Evolutionary conservation across 2,888 invertebrate genomes (phyloP), one percentile per base, ranked within the genome.

Genomic region (Microctonus aethiopoides): DNA sequence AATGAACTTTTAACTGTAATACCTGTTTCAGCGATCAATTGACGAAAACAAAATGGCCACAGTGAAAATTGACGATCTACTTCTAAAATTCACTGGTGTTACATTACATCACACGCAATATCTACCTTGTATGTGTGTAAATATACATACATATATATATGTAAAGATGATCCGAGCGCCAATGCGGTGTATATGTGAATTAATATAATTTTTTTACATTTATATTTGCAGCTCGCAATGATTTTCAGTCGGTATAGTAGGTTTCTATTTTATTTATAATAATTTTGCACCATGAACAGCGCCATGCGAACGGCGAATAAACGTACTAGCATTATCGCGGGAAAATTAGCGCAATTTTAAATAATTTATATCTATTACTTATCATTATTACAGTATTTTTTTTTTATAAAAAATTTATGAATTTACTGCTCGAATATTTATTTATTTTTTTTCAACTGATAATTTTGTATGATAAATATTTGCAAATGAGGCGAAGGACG

Each of bases 21-120:
- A 85, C 85, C 86, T 85, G 83, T 77, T 80, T 84, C 79, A 78
- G 82, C 78, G 81, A 78, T 79, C 76, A 73, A 80, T 80, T 72
- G 46, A 46, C 16, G 82, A 81, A 82, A 84, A 84, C 85, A 86
- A 86, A 84, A 86, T 86, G 85, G 86, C 84, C 77, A 84, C 84
- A 82, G 77, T 75, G 71, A 66, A 73, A 78, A 76, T 75, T 74
- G 71, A 54, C 46, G 6, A 29, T 34, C 68, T 68, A 63, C 56
- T 62, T 63, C 46, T 46, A 5, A 16, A 46, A 20, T 72, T 72
- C 73, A 75, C 68, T 73, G 74, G 70, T 67, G 74, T 75, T 60
- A 66, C 71, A 79, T 83, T 83, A 83, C 83, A 80, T 83, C 82
- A 83, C n/a, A n/a, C n/a, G n/a, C n/a, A n/a, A n/a, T n/a, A n/a